A percentile compares a stretch with the other conserved stretches of the same genome.
phyloP scores from a whole-genome alignment of 2,113 vertebrate genomes.

The Tauraco erythrolophus region DNA sequence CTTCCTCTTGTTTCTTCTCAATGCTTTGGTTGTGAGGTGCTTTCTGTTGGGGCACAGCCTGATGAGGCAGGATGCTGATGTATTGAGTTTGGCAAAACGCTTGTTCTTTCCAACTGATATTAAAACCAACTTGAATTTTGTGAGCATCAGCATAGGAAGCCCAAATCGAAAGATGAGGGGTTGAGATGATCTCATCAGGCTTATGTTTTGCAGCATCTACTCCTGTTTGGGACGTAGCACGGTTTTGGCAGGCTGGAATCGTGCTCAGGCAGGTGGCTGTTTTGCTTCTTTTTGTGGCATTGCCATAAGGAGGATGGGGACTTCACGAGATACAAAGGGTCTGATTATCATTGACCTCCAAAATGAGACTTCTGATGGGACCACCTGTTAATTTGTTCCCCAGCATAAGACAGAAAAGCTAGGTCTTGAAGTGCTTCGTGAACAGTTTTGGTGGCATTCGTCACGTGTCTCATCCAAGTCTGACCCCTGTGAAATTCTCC shows the following conservation, averaged over 20 bases:
- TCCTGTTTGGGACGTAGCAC: background rate
- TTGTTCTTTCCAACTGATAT: background rate
- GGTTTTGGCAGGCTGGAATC: background rate
- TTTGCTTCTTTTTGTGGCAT: background rate
- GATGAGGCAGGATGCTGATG: background rate
- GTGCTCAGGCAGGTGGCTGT: background rate
- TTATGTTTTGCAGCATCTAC: fast-evolving
- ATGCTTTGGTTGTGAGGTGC: background rate
- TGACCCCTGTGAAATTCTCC: background rate
- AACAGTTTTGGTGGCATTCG: background rate
- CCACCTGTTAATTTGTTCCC: background rate
- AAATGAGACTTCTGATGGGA: background rate
- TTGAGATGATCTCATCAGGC: background rate
- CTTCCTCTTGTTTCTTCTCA: background rate
- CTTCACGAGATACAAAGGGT: background rate
- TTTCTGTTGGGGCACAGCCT: background rate
- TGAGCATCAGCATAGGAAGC: background rate
- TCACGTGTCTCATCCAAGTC: background rate
- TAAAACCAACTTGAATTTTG: background rate
- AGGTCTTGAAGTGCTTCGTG: background rate
- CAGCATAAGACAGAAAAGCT: background rate
- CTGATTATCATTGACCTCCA: background rate
- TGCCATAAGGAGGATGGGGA: background rate
- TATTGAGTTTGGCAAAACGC: background rate
- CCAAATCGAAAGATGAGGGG: background rate